Percentiles rank a stretch among this genome's conserved stretches.
phyloP scores from a whole-genome alignment of 64 coral and sea anemone species.

The Pocillopora damicornis region DNA sequence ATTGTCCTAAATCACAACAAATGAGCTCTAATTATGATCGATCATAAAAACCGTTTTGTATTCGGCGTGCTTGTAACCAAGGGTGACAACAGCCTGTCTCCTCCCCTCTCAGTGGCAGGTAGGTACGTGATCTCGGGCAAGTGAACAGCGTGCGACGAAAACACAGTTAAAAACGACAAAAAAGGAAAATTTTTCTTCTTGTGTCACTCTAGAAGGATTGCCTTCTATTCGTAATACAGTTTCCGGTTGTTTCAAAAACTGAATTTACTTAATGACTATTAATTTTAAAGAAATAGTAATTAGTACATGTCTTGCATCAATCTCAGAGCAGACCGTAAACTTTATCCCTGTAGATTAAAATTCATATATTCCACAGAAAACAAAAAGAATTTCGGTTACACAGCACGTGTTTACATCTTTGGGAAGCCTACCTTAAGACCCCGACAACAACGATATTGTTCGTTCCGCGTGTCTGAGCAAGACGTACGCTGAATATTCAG shows the following conservation, averaged over 20 bases:
- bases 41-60: conserved; percentile 8
- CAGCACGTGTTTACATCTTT: conserved; percentile 2
- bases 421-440: neutral
- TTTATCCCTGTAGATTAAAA: neutral
- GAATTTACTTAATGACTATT: no score
- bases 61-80: conserved; percentile 6
- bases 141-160: no score
- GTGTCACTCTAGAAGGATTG: no score
- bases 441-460: neutral
- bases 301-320: neutral
- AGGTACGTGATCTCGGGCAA: no score
- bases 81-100: neutral
- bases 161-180: no score
- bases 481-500: neutral
- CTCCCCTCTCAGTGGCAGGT: neutral
- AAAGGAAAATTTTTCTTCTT: no score
- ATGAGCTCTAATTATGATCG: neutral
- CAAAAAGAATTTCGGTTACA: neutral
- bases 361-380: neutral
- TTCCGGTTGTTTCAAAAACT: no score
- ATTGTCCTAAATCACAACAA: neutral
- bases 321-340: neutral
- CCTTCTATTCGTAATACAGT: no score
- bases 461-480: conserved; percentile 17
- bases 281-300: no score